Conservation (phyloP, 2,113 vertebrate species). For the Elgaria multicarinata region DNA sequence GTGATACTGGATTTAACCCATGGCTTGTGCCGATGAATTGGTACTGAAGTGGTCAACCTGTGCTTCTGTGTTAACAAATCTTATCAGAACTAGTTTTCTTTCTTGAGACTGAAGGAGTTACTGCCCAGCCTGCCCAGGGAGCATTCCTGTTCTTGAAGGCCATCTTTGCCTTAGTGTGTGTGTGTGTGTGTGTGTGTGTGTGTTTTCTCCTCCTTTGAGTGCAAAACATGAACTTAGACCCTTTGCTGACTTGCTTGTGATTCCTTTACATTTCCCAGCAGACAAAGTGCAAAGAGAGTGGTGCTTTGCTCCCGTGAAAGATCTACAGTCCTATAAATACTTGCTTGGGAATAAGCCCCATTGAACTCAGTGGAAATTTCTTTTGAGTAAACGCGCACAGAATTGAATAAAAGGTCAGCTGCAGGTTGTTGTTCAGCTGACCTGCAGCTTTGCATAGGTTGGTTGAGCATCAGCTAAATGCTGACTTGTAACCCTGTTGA, state of each 20-base stretch:
- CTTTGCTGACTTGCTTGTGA: not conserved
- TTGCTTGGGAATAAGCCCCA: not conserved
- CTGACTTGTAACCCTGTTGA: not conserved
- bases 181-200: not conserved
- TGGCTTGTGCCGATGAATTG: not conserved
- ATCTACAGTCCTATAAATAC: not conserved
- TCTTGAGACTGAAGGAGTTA: not conserved
- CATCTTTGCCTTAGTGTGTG: not conserved
- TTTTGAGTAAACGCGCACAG: not conserved
- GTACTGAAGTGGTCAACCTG: not conserved
- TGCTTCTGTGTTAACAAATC: not conserved
- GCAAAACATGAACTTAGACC: not conserved
- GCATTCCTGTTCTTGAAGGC: not conserved
- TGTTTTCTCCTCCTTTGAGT: not conserved
- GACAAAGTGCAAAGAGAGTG: not conserved
- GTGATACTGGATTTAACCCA: no score
- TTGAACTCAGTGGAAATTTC: not conserved
- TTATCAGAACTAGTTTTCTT: not conserved
- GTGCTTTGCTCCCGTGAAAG: not conserved
- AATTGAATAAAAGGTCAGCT: not conserved
- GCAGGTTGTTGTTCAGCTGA: not conserved
- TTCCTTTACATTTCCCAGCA: not conserved
- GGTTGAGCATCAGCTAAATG: not conserved
- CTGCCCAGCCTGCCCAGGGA: not conserved
- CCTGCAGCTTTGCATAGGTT: not conserved